Evolutionary conservation across 1,140 invertebrate genomes (phyloP), one percentile per base, ranked within the genome.

Genomic region (Macrosteles quadrilineatus): DNA sequence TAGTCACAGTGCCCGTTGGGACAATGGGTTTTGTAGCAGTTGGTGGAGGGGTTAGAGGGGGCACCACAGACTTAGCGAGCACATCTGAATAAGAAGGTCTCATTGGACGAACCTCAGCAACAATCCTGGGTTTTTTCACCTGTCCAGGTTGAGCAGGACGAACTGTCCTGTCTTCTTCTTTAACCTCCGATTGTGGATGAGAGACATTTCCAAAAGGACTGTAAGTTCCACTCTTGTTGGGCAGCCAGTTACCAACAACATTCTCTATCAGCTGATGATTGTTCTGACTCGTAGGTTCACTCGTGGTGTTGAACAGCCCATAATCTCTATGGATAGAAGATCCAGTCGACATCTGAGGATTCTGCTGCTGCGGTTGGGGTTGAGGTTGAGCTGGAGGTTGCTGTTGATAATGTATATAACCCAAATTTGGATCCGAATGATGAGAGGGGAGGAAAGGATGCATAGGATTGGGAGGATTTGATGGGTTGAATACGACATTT

Each of bases 91-190:
- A 94, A 25, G 89, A 88, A 23, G 91, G 91, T 67, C 91, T 82
- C 91, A 93, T 92, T 2, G 91, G 91, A 76, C 91, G 92, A 0
- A 94, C 91, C 82, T 93, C 91, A 27, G 91, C 91, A 0, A 93
- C 87, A 76, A 91, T 91, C 29, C 91, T 83, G 63, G 87, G 86
- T 76, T 92, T 93, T 72, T 85, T 87, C 40, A 77, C 81, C 75
- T 79, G 80, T 75, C 71, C 76, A 78, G 66, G 79, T 77, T 76
- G 79, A 78, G 65, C 81, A 76, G 70, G 80, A 79, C 19, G 78
- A 77, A 70, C 40, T 67, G 19, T 27, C 68, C 74, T 77, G 68
- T 70, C 70, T 75, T 66, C 63, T 25, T 66, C 63, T 66, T 66
- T 66, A 43, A 45, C 40, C 17, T 66, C 63, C 1, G 40, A 1